Evolutionary conservation across 2,113 vertebrate genomes (phyloP), one percentile per base, ranked within the genome.

Genomic region (Rhinoptilus africanus): DNA sequence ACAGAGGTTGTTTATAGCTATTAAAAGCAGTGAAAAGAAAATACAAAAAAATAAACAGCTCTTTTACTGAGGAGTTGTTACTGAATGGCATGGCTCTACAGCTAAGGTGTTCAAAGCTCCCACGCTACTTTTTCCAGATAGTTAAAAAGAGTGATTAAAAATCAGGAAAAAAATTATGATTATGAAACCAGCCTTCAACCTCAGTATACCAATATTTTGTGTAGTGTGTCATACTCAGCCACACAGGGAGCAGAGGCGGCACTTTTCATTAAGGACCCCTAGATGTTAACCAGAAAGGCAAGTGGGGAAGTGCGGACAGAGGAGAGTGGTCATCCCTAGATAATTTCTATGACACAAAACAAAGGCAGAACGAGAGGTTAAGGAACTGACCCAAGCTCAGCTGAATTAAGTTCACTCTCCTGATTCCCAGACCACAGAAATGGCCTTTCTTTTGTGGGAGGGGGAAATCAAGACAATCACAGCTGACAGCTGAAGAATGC

Each of bases 1-100:
- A 69, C 10, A 73, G 69, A 71, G 50, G 57, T 71, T 93, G 93
- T 93, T 95, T 93, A 83, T 60, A 91, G 81, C 75, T 89, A 88
- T 83, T 85, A 93, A 96, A 96, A 96, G 54, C 59, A 93, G 81
- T 37, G 48, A 91, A 90, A 93, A 91, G 54, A 95, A 97, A 93
- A 91, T 26, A 73, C n/a, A 89, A 73, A 17, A 72, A 93, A 95
- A 81, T 56, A 73, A 82, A 81, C 81, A 63, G n/a, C 23, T 76
- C 21, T 79, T 81, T 88, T 73, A 54, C 32, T 47, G 32, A 79
- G 80, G 27, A 85, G 16, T 54, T 82, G 56, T 75, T 93, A 56
- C 66, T 57, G 48, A 93, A 62, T 2, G 2, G 35, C 62, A 53
- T 20, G 75, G 54, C 39, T 89, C 74, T 75, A 45, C 14, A 80